Evolutionary conservation across 1,140 invertebrate species (phyloP), one percentile per base, ranked within the genome.

Genomic region (Episyrphus balteatus): DNA sequence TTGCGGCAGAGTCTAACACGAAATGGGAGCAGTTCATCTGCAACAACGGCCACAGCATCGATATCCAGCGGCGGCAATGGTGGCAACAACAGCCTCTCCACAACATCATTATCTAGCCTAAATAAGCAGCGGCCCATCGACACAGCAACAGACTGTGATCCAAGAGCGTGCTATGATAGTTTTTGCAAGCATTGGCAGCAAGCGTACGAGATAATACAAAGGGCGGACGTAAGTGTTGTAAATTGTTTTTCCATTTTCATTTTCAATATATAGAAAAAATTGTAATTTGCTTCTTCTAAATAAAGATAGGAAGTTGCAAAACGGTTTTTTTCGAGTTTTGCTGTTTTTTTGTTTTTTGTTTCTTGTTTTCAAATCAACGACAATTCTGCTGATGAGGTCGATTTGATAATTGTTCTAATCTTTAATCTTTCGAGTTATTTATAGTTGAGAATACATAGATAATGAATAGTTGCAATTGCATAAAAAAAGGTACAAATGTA

Each of bases 131-230:
- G 73, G 57, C 61, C 74, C 55, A 67, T 68, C 33, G 65, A 68
- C 43, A 51, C 72, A 49, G 48, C 71, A 62, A 55, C 73, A 6
- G 59, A 75, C 51, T 76, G 75, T 53, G 86, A 91, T 73, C 84
- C 84, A 0, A 78, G 81, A 30, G 87, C 87, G 10, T 89, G 86
- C 62, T 88, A 89, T 59, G 88, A 89, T 60, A 92, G 91, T 57
- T 97, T 97, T 71, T 83, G 84, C 56, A 89, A 88, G 68, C 92
- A 96, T 66, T 98, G 92, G 91, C 84, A 91, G 61, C 90, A 95
- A 63, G 87, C 86, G 10, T 70, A 82, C 54, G 84, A 86, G 54
- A 90, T 95, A 44, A 92, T 93, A 51, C 69, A 76, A 46, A 76
- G 80, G 49, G 82, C 79, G 43, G 72, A 76, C 69, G 78, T 80